These are phyloP conservation scores for Bombylius major DNA, from an alignment of 2,888 invertebrate genomes.

Conservation along the genomic window DNA sequence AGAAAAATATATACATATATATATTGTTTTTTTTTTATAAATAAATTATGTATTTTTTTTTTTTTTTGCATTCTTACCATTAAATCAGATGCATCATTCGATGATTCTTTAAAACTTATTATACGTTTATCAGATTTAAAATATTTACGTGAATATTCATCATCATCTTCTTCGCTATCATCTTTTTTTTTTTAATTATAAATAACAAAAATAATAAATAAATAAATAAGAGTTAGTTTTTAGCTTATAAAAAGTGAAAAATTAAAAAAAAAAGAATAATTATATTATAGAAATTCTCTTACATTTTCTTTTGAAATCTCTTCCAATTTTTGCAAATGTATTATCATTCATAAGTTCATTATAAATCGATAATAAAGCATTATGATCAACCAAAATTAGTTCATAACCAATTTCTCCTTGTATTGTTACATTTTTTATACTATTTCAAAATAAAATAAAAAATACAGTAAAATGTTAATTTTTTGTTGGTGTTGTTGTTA, in stretches of 20 bases:
- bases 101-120: conserved; percentile 23
- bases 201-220: too few species aligned
- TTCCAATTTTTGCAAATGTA: conserved; percentile 32
- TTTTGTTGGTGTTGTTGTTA: too few species aligned
- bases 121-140: conserved; percentile 13
- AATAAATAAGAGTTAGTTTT: too few species aligned
- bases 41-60: neutral
- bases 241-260: neutral
- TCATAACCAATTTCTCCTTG: conserved; percentile 33
- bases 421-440: conserved; percentile 33
- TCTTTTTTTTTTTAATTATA: conserved; percentile 19
- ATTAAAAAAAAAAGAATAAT: neutral
- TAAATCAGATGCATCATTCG: conserved; percentile 46
- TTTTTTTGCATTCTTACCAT: conserved; percentile 43
- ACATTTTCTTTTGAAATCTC: conserved; percentile 38
- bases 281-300: conserved; percentile 20
- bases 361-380: conserved; percentile 26
- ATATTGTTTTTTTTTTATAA: neutral
- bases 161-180: conserved; percentile 27
- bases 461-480: neutral
- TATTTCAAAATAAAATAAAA: conserved; percentile 13
- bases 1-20: neutral
- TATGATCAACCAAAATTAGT: conserved; percentile 31
- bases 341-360: conserved; percentile 32
- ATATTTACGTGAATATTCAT: conserved; percentile 19